These are phyloP conservation scores for Plagiodera versicolora DNA, from an alignment of 2,888 invertebrate genomes.

Conservation along the genomic window DNA sequence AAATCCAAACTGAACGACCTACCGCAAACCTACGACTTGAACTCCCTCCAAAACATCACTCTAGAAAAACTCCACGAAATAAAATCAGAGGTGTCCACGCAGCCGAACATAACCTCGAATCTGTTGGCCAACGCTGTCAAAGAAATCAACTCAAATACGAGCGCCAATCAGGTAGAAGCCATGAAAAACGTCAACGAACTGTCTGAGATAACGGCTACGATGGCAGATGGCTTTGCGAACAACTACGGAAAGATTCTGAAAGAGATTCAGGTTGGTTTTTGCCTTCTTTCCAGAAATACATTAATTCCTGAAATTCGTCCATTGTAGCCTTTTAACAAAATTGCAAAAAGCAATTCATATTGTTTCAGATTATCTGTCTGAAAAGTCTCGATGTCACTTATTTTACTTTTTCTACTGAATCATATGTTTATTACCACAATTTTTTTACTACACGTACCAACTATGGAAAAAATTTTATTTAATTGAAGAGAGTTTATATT, in stretches of 20 bases:
- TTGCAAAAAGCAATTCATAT: too few species aligned
- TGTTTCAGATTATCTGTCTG: too few species aligned
- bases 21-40: conserved; percentile 59
- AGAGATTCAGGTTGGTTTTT: conserved; percentile 40
- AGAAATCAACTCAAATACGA: conserved; percentile 35
- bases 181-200: conserved; percentile 43
- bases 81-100: conserved; percentile 16
- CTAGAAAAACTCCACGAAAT: conserved; percentile 34
- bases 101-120: conserved; percentile 17
- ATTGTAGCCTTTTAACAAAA: too few species aligned
- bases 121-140: conserved; percentile 29
- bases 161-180: conserved; percentile 41
- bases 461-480: too few species aligned
- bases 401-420: too few species aligned
- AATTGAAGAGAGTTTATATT: too few species aligned
- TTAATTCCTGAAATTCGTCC: too few species aligned
- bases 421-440: too few species aligned
- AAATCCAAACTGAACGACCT: conserved; percentile 46
- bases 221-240: conserved; percentile 60
- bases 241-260: conserved; percentile 59
- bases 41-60: conserved; percentile 64
- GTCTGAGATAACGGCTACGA: conserved; percentile 60
- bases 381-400: too few species aligned
- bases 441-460: too few species aligned
- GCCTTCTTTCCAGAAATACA: too few species aligned